Conservation (phyloP, 2,888 invertebrate genomes). For the Toxonevra muliebris region DNA sequence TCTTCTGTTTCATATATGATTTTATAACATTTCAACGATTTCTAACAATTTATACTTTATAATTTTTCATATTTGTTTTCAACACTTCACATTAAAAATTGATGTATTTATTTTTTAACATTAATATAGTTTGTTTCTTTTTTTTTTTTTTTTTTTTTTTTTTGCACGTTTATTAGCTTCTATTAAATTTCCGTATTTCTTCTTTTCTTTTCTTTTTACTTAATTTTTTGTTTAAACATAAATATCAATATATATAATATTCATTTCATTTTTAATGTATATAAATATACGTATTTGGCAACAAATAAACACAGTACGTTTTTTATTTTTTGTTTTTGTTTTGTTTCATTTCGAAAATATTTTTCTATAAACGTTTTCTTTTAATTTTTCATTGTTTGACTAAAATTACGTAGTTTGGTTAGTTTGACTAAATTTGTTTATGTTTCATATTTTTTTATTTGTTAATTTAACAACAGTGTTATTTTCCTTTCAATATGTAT, state of each 20-base stretch:
- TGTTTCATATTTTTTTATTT: constrained; percentile 26
- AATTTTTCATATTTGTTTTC: neutral
- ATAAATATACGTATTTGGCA: constrained; percentile 60
- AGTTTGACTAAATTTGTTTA: constrained; percentile 56
- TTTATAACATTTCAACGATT: too few relatives aligned
- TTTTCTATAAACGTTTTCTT: constrained; percentile 4
- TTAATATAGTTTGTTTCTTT: too few relatives aligned
- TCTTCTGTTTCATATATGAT: too few relatives aligned
- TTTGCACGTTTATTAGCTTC: constrained; percentile 45
- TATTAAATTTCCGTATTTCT: constrained; percentile 31
- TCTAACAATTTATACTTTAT: too few relatives aligned
- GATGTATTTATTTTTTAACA: neutral
- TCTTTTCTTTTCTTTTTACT: constrained; percentile 9
- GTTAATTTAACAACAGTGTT: neutral
- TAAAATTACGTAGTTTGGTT: constrained; percentile 49
- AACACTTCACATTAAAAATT: too few relatives aligned
- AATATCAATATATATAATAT: constrained; percentile 21
- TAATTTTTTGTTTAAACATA: constrained; percentile 24
- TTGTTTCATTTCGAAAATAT: constrained; percentile 26
- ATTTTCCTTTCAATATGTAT: neutral
- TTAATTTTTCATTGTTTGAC: constrained; percentile 50
- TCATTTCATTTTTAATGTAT: constrained; percentile 24
- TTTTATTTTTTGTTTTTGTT: constrained; percentile 26
- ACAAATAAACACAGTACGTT: constrained; percentile 66
- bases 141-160: constrained; percentile 24